Conservation (phyloP, 2,113 vertebrate genomes). For the Ceyx cyanopectus region DNA sequence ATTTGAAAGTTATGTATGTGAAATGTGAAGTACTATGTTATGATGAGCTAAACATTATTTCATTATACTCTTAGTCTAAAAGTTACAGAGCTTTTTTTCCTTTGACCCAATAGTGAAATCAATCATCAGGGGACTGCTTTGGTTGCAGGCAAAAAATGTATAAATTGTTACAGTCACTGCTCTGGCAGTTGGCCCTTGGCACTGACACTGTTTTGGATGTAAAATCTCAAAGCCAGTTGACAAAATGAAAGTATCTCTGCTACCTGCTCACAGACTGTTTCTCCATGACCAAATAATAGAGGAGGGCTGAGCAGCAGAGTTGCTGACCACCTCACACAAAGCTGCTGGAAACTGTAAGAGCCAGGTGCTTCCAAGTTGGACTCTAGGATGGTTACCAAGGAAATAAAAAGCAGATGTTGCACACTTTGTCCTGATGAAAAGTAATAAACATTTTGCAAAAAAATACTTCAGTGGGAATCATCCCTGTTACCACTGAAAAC, state of each 20-base stretch:
- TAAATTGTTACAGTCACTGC: neutral
- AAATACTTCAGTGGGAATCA: neutral
- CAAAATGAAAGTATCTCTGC: neutral
- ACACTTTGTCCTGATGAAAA: neutral
- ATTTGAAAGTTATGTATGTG: neutral
- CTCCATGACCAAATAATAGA: neutral
- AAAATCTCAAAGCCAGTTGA: neutral
- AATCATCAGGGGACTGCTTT: neutral
- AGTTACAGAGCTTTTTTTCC: neutral
- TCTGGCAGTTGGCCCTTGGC: neutral
- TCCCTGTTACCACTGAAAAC: neutral
- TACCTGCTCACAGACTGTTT: rapidly evolving
- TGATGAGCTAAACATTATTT: neutral
- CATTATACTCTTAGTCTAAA: neutral
- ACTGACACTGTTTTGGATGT: neutral
- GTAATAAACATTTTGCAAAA: neutral
- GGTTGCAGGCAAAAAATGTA: neutral
- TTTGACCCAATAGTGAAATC: neutral
- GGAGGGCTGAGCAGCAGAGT: neutral
- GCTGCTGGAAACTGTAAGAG: neutral
- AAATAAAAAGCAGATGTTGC: neutral
- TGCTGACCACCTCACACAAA: neutral
- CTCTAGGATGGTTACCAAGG: neutral
- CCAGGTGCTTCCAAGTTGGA: neutral
- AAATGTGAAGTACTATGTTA: neutral